These are phyloP conservation scores for Bubo blakistoni DNA, from an alignment of 2,113 vertebrate species.

Conservation along the genomic window DNA sequence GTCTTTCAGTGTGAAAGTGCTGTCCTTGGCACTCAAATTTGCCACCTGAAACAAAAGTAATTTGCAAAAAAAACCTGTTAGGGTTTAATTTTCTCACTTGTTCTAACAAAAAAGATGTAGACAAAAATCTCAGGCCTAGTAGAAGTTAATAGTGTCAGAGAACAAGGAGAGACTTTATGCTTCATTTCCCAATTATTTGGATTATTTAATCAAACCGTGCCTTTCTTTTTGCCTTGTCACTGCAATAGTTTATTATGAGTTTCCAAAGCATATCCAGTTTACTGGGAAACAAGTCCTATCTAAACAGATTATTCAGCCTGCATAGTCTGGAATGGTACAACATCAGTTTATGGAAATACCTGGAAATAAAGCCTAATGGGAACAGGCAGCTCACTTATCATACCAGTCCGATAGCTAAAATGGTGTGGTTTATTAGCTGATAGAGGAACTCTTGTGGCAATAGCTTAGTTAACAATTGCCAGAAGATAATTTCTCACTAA, in stretches of 20 bases:
- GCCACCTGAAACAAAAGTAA: constrained; percentile 82
- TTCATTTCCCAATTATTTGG: background rate
- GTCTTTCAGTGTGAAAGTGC: constrained; percentile 91
- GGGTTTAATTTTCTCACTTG: background rate
- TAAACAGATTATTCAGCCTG: background rate
- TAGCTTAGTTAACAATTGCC: background rate
- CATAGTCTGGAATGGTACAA: background rate
- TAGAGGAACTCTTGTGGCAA: accelerated
- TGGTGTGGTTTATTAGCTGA: background rate
- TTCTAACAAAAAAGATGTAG: background rate
- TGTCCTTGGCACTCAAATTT: constrained; percentile 86
- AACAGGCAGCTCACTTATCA: background rate
- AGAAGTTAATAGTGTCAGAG: background rate
- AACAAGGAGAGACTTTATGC: background rate
- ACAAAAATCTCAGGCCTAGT: background rate
- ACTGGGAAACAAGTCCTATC: background rate
- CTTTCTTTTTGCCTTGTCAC: background rate
- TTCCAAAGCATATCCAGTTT: background rate
- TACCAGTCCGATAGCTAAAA: background rate
- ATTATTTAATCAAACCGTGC: background rate
- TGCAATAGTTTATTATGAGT: background rate
- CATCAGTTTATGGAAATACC: background rate
- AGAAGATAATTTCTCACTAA: background rate
- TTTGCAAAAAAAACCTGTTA: background rate
- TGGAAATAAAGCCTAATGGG: background rate